A percentile compares a stretch with the other conserved stretches of the same genome.
Evolutionary conservation across 23 tunicate genomes (phyloP).

Genomic region (Ciona savignyi): DNA sequence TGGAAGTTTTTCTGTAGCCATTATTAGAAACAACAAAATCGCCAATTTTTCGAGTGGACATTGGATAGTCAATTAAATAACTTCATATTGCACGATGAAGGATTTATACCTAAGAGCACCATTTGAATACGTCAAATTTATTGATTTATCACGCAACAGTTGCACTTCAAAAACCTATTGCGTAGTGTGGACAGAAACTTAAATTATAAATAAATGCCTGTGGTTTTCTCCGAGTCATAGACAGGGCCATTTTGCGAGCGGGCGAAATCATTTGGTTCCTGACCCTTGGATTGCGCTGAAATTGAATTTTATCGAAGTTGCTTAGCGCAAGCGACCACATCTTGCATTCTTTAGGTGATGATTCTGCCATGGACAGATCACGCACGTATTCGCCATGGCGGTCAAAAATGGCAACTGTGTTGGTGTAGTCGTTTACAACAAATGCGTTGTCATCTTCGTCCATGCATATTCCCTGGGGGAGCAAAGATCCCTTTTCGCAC

Average conservation of each 20-base stretch:
- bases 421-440: slow-evolving; percentile 47
- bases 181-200: slow-evolving; percentile 71
- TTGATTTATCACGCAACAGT: too few relatives aligned
- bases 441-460: slow-evolving; percentile 80
- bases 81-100: too few relatives aligned
- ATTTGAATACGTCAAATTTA: too few relatives aligned
- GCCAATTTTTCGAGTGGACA: too few relatives aligned
- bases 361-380: slow-evolving; percentile 3
- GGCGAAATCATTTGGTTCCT: slow-evolving; percentile 32
- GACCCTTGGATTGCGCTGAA: not conserved
- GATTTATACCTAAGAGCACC: too few relatives aligned
- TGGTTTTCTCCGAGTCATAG: slow-evolving; percentile 52
- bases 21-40: too few relatives aligned
- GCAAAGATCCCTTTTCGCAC: slow-evolving; percentile 31
- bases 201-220: slow-evolving; percentile 46
- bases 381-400: slow-evolving; percentile 45
- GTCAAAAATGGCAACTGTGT: slow-evolving; percentile 42
- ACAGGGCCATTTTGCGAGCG: slow-evolving; percentile 47
- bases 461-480: slow-evolving; percentile 72
- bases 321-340: slow-evolving; percentile 50
- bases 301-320: not conserved
- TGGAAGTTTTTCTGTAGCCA: too few relatives aligned
- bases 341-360: not conserved
- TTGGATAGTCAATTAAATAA: too few relatives aligned
- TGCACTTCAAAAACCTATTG: slow-evolving; percentile 24